Evolutionary conservation across 2,113 vertebrate species (phyloP), one percentile per base, ranked within the genome.

Genomic region (Istiophorus platypterus): DNA sequence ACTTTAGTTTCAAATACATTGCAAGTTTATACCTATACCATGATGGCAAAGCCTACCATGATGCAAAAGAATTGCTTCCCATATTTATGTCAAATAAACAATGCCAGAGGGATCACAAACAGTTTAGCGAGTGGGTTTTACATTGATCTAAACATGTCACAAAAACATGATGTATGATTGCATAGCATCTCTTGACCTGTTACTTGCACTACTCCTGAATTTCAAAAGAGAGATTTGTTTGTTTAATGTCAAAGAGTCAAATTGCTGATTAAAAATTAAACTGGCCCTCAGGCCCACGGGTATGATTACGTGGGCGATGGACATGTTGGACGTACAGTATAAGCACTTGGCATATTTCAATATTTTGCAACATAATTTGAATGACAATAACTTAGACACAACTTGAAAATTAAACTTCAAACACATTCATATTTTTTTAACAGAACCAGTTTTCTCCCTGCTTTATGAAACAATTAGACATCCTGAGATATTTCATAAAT

Each of bases 381-480:
- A 69, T 66, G 18, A 29, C 22, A 59, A 61, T 72, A 83, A 41
- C 39, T 58, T 31, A 52, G 4, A 63, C 31, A 39, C 29, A 64
- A 17, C 54, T 15, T 76, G 15, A 56, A 24, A 17, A 17, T 34
- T 1, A 79, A 59, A 39, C 15, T 7, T 20, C 7, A 76, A 29
- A 58, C 6, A 31, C 31, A n/a, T 7, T 52, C 2, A 34, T 52
- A 24, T n/a, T 56, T 56, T 24, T 12, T 39, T 39, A 56, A 13
- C 12, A 34, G 18, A 45, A 51, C 13, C 4, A 61, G 10, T 71
- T 52, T 78, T 22, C 22, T 10, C 39, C 2, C 27, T 54, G 5
- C n/a, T 27, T 41, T 66, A 0, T 51, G 20, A 63, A 26, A 65
- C 20, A 5, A 27, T 2, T 5, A 20, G 20, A 71, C n/a, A 47